Percentiles rank a stretch among this genome's conserved stretches.
phyloP scores from a whole-genome alignment of 2,797 vertebrate genomes.

The Natrix natrix region DNA sequence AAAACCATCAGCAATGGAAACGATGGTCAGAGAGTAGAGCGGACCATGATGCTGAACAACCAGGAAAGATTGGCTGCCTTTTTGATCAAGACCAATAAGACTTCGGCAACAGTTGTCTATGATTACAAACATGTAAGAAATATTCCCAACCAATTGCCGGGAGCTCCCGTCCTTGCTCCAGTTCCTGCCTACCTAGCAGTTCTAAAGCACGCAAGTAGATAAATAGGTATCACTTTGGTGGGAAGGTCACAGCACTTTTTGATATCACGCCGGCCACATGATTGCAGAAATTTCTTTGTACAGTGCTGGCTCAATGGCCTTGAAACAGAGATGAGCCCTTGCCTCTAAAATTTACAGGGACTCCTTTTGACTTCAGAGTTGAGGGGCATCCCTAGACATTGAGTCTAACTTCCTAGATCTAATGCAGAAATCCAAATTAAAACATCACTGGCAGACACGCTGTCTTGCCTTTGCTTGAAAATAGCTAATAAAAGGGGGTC shows the following conservation, averaged over 20 bases:
- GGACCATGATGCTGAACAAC: conserved; percentile 35
- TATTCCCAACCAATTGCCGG: neutral
- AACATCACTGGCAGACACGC: neutral
- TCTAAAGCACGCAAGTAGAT: neutral
- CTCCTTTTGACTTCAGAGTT: neutral
- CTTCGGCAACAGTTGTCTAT: conserved; percentile 36
- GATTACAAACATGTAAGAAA: conserved; percentile 39
- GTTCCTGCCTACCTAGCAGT: neutral
- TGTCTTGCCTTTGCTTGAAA: neutral
- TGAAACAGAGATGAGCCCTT: neutral
- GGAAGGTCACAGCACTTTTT: neutral
- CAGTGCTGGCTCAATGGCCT: neutral
- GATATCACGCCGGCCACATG: neutral
- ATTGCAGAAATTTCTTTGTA: neutral
- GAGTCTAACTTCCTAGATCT: neutral
- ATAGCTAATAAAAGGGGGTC: neutral
- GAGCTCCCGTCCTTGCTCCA: neutral
- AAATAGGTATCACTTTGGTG: neutral
- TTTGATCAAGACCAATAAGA: conserved; percentile 29
- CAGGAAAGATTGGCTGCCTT: conserved; percentile 36
- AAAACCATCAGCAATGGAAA: conserved; percentile 12
- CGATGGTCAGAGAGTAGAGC: conserved; percentile 22
- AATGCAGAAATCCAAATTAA: neutral
- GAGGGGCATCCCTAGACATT: neutral
- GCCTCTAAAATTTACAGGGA: neutral